Conservation (phyloP, 2,797 vertebrate species). For the Acanthurus leucopareius region DNA sequence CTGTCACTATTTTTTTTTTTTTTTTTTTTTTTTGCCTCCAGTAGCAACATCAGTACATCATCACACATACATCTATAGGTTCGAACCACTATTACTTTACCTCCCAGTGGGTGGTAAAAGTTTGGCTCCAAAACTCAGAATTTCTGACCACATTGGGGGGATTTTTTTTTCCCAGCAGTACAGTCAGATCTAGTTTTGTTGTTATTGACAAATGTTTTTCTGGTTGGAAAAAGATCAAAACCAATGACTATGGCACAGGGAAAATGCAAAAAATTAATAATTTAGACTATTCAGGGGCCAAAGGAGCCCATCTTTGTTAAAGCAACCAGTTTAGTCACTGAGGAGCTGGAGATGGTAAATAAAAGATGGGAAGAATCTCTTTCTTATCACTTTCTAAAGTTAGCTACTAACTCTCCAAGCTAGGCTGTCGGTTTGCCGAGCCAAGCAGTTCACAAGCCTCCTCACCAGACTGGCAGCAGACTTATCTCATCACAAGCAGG, state of each 20-base stretch:
- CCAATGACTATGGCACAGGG: background rate
- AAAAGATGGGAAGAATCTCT: background rate
- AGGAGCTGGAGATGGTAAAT: background rate
- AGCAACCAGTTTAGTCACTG: background rate
- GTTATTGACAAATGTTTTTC: background rate
- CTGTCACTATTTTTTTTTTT: background rate
- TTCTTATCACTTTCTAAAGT: background rate
- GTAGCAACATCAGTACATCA: constrained; percentile 26
- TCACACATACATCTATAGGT: background rate
- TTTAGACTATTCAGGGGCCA: background rate
- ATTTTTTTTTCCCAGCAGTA: background rate
- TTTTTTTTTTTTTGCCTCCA: background rate
- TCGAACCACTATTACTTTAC: constrained; percentile 19
- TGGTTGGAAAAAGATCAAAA: constrained; percentile 8
- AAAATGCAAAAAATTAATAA: constrained; percentile 1
- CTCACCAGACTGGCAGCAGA: background rate
- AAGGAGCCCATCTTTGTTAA: background rate
- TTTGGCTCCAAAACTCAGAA: constrained; percentile 7
- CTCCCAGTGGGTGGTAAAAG: constrained; percentile 9
- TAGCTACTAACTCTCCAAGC: background rate
- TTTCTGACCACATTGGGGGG: background rate
- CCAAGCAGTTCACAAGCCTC: background rate
- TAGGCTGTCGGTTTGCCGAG: background rate
- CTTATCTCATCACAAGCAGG: background rate
- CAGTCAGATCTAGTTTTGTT: background rate